Evolutionary conservation across 1,140 invertebrate species (phyloP).

Genomic region (Laupala kohalensis): DNA sequence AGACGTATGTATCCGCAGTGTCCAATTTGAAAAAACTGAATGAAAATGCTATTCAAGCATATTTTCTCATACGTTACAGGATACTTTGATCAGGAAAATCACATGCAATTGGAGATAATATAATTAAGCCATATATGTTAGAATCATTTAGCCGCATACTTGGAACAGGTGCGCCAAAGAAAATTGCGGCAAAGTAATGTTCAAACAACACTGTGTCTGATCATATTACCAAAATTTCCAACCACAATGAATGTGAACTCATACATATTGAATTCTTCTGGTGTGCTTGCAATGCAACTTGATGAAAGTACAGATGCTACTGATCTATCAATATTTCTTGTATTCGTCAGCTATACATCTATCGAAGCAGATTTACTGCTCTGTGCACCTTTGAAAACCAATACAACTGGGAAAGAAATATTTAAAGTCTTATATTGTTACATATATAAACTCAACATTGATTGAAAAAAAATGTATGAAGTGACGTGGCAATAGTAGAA

Average conservation of each 20-base stretch:
- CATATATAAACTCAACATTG: background rate
- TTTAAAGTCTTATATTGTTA: background rate
- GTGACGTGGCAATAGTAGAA: background rate
- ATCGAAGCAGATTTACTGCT: background rate
- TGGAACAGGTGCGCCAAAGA: background rate
- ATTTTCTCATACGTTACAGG: background rate
- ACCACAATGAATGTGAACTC: background rate
- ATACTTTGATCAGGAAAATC: background rate
- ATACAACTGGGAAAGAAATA: background rate
- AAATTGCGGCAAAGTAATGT: background rate
- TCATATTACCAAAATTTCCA: background rate
- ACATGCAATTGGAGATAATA: background rate
- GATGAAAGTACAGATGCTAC: background rate
- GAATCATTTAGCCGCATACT: background rate
- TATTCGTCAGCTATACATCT: background rate
- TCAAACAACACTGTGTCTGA: background rate
- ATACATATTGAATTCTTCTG: too few species aligned
- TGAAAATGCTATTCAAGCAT: background rate
- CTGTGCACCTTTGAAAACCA: background rate
- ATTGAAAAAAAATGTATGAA: background rate
- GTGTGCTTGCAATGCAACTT: background rate
- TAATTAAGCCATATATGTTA: background rate
- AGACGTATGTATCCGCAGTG: background rate
- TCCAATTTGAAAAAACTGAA: background rate
- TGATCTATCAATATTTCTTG: background rate